Conservation (phyloP, 2,113 vertebrate species). For the Anarrhichthys ocellatus region DNA sequence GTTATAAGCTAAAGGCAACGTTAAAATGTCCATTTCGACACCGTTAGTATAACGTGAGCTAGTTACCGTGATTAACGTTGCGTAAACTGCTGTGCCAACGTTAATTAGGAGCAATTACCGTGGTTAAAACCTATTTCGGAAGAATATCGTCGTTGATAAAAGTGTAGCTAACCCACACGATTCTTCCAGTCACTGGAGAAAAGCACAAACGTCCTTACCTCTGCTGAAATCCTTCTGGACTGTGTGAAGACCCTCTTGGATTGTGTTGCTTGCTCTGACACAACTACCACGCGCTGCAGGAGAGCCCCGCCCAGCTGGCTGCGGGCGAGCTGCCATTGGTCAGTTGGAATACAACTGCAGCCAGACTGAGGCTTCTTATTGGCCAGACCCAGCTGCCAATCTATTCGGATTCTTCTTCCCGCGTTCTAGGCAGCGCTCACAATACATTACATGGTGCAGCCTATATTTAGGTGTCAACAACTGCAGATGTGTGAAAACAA, state of each 20-base stretch:
- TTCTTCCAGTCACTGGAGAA: background rate
- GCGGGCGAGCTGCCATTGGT: conserved; percentile 62
- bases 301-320: conserved; percentile 55
- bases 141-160: background rate
- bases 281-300: conserved; percentile 73
- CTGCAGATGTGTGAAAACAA: conserved; percentile 55
- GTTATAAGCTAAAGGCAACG: background rate
- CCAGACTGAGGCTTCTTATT: conserved; percentile 50
- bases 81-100: conserved; percentile 23
- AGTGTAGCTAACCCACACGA: background rate
- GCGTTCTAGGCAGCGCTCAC: conserved; percentile 56
- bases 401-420: conserved; percentile 74
- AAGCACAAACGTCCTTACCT: conserved; percentile 57
- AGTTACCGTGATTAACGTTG: conserved; percentile 40
- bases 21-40: background rate
- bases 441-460: conserved; percentile 54
- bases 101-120: background rate
- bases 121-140: background rate
- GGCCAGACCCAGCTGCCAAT: conserved; percentile 57
- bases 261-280: conserved; percentile 80
- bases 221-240: conserved; percentile 27
- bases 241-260: conserved; percentile 54
- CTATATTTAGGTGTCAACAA: conserved; percentile 74
- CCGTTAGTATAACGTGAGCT: background rate
- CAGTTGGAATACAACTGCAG: conserved; percentile 25